These are phyloP conservation scores for Microcebus tavaratra DNA, from an alignment of 2,113 vertebrate genomes.

Conservation along the genomic window DNA sequence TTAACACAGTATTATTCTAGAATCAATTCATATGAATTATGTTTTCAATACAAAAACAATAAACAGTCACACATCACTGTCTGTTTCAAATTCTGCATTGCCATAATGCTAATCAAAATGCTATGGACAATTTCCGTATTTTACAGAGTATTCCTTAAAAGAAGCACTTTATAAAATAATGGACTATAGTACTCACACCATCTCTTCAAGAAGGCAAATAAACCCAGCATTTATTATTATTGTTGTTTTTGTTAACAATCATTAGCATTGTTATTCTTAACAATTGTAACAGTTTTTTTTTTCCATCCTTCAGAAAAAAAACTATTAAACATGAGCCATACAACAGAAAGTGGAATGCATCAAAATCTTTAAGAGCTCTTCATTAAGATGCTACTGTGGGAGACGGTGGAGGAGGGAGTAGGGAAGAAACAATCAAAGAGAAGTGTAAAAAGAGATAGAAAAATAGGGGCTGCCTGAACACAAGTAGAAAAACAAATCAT, in stretches of 20 bases:
- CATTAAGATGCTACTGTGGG: too few species aligned
- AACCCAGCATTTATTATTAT: neutral
- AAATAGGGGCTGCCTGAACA: neutral
- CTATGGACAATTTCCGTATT: neutral
- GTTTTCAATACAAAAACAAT: neutral
- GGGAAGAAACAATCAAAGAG: neutral
- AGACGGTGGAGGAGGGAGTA: rapidly evolving
- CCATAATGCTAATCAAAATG: neutral
- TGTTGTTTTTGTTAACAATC: neutral
- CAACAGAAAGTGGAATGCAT: neutral
- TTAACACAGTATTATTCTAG: neutral
- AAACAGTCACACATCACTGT: neutral
- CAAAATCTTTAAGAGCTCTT: neutral
- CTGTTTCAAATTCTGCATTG: neutral
- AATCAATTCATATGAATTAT: neutral
- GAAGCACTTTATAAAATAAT: neutral
- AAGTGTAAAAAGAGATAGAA: neutral
- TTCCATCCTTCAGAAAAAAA: conserved; percentile 12
- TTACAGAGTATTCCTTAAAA: neutral
- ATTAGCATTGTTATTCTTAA: neutral
- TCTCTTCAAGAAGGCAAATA: neutral
- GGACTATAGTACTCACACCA: neutral
- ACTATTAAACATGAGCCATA: neutral
- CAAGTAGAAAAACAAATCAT: neutral
- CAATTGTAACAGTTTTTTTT: neutral